phyloP scores from a whole-genome alignment of 2,113 vertebrate species.

The Lepisosteus osseus region DNA sequence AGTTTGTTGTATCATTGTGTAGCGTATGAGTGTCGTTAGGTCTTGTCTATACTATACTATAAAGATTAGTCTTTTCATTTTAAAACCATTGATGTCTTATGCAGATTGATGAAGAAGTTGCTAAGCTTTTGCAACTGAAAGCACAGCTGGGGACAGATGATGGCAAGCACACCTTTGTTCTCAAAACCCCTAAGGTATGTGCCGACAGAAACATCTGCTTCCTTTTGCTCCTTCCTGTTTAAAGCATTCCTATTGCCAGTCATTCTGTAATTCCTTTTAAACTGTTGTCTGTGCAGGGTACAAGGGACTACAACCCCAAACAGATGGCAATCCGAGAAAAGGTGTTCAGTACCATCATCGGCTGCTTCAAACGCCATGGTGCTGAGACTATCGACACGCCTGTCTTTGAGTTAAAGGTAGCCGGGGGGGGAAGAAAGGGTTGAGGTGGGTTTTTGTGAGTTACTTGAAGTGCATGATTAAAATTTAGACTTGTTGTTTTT shows the following conservation, averaged over 20 bases:
- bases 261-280: slow-evolving; percentile 16
- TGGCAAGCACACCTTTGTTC: slow-evolving; percentile 86
- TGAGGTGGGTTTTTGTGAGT: background rate
- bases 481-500: background rate
- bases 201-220: background rate
- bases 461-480: background rate
- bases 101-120: slow-evolving; percentile 82
- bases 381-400: slow-evolving; percentile 95
- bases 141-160: slow-evolving; percentile 80
- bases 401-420: slow-evolving; percentile 94
- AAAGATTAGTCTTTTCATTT: no score
- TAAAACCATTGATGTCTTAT: background rate
- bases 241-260: background rate
- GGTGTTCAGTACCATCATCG: slow-evolving; percentile 79
- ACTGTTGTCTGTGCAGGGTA: slow-evolving; percentile 68
- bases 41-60: no score
- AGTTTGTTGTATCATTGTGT: no score
- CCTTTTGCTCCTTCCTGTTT: background rate
- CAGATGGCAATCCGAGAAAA: slow-evolving; percentile 97
- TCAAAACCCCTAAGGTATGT: slow-evolving; percentile 93
- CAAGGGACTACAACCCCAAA: slow-evolving; percentile 87
- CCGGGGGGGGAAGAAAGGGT: background rate
- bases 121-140: slow-evolving; percentile 86
- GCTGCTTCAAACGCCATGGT: slow-evolving; percentile 91
- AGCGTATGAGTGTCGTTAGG: no score